A percentile compares a stretch with the other conserved stretches of the same genome.
Evolutionary conservation across 2,888 invertebrate species (phyloP).

Genomic region (Euzetes globulus): DNA sequence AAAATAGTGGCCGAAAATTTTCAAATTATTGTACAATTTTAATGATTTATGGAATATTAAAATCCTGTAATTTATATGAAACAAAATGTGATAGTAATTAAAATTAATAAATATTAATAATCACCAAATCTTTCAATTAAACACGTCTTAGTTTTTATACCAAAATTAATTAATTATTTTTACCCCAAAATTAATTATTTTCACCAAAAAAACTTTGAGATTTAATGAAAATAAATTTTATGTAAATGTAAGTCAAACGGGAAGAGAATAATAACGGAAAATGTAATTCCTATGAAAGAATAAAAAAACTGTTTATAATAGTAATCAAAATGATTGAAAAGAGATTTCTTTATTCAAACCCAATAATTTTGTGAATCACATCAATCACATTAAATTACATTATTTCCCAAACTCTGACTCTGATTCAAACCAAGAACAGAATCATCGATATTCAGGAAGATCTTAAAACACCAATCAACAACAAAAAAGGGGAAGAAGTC

Average conservation of each 20-base stretch:
- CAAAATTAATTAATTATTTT: no score
- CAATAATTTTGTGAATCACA: constrained; percentile 7
- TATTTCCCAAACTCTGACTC: not conserved
- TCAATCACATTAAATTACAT: not conserved
- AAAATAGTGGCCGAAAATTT: not conserved
- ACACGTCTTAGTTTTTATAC: not conserved
- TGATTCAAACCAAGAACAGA: no score
- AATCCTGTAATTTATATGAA: no score
- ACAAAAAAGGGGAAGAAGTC: no score
- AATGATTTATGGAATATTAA: no score
- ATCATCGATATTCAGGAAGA: no score
- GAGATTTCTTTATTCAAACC: not conserved
- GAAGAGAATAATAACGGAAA: not conserved
- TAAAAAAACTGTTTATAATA: not conserved
- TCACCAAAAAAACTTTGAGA: no score
- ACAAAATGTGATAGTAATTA: no score
- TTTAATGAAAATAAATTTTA: not conserved
- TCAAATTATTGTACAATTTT: not conserved
- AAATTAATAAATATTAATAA: not conserved
- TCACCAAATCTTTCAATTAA: not conserved
- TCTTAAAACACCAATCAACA: no score
- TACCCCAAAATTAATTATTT: no score
- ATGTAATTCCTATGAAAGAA: not conserved
- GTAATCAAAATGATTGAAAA: not conserved
- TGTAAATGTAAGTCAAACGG: constrained; percentile 5